Evolutionary conservation across 2,113 vertebrate species (phyloP), one percentile per base, ranked within the genome.

Genomic region (Nanorana parkeri): DNA sequence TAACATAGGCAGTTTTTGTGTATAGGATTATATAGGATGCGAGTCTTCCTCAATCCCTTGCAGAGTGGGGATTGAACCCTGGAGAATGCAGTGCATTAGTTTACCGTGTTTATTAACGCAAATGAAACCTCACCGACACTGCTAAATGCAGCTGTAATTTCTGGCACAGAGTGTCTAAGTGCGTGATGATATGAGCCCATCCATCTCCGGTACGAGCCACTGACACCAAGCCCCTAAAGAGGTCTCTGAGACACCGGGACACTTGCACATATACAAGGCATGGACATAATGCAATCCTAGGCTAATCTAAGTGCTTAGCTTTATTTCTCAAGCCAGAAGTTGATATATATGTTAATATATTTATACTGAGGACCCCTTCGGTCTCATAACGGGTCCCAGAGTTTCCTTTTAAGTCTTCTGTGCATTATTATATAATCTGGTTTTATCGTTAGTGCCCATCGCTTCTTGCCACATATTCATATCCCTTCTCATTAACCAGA

Each of bases 291-390:
- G 26, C 71, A 7, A 29, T 75, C 54, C 29, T 19, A 32, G 71
- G 26, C 28, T 60, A 32, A 58, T 58, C 71, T 21, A 29, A 36
- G 17, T 2, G 23, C 4, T 74, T 36, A 58, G 51, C 72, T 17
- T 75, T 41, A 60, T 23, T 61, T 26, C 60, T 29, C 3, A 17
- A 60, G 72, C 72, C 72, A 75, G 72, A 60, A 29, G 55, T 60
- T 75, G 72, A 75, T 75, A 61, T 61, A 75, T 75, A 36, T 60
- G 58, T 41, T 75, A 36, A 60, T 74, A 60, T 32, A 60, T 74
- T 74, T 36, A 36, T 55, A 7, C 71, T 36, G 69, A 29, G 24
- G 3, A 29, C 52, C 26, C 54, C 54, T 58, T n/a, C 60, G 55
- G 29, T 61, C 28, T 41, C 55, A 10, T 56, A 11, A n/a, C 29